Evolutionary conservation across 2,113 vertebrate genomes (phyloP).

Genomic region (Engraulis encrasicolus): DNA sequence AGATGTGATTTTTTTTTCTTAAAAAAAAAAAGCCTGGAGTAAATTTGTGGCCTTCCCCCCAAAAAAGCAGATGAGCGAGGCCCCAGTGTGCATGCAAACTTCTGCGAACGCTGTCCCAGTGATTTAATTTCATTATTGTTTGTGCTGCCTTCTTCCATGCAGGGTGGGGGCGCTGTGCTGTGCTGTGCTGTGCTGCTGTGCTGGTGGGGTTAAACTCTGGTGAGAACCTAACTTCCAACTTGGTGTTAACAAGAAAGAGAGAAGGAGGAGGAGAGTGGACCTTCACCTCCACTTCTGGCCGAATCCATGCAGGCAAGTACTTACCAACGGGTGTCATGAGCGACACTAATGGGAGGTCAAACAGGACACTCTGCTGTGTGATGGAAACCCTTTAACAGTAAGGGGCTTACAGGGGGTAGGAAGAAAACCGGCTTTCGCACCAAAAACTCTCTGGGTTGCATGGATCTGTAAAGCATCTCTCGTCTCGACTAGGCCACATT

Average conservation of each 20-base stretch:
- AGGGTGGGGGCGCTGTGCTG: no score
- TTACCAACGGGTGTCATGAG: constrained; percentile 57
- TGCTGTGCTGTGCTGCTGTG: constrained; percentile 14
- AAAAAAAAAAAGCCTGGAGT: no score
- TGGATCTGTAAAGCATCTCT: neutral
- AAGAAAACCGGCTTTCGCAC: neutral
- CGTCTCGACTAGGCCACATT: neutral
- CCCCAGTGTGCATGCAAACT: constrained; percentile 46
- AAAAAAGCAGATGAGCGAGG: neutral
- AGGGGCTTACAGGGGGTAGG: neutral
- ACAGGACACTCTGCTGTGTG: constrained; percentile 55
- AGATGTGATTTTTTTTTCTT: neutral
- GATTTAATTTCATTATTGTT: no score
- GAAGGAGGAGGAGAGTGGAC: neutral
- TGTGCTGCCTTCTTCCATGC: constrained; percentile 54
- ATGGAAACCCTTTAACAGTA: neutral
- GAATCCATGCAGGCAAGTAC: constrained; percentile 73
- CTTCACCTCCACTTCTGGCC: constrained; percentile 31
- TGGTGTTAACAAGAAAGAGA: constrained; percentile 13
- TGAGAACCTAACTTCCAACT: constrained; percentile 27
- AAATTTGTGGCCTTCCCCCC: neutral
- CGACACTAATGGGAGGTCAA: constrained; percentile 60
- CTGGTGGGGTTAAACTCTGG: constrained; percentile 37
- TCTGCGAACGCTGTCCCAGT: neutral
- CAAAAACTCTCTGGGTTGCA: neutral